These are phyloP conservation scores for Spodoptera littoralis DNA, from an alignment of 2,888 invertebrate genomes.

Conservation along the genomic window DNA sequence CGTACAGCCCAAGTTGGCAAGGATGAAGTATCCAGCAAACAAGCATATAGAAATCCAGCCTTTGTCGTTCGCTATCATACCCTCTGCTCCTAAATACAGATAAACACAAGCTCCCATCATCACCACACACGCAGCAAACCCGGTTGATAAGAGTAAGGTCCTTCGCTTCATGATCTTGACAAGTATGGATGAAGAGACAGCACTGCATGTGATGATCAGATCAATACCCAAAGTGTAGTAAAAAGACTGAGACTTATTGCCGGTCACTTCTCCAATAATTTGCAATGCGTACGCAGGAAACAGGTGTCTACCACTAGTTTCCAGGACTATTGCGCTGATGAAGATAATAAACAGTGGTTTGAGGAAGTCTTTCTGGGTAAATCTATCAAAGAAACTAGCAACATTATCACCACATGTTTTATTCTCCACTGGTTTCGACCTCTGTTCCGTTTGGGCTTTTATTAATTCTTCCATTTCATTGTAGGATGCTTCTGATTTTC, in stretches of 20 bases:
- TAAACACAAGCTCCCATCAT: slow-evolving; percentile 64
- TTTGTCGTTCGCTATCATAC: slow-evolving; percentile 57
- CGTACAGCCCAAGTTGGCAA: slow-evolving; percentile 75
- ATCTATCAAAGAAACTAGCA: slow-evolving; percentile 62
- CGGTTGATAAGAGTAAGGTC: slow-evolving; percentile 69
- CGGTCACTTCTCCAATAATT: slow-evolving; percentile 69
- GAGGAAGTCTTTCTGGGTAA: slow-evolving; percentile 68
- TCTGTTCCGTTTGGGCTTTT: slow-evolving; percentile 62
- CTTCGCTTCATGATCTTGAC: slow-evolving; percentile 71
- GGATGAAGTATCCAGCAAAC: slow-evolving; percentile 69
- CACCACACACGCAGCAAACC: slow-evolving; percentile 63
- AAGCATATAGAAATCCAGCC: slow-evolving; percentile 66
- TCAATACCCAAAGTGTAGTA: slow-evolving; percentile 72
- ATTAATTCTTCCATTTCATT: slow-evolving; percentile 67
- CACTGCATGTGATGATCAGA: slow-evolving; percentile 67
- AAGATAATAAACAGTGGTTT: slow-evolving; percentile 69
- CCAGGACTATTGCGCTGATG: slow-evolving; percentile 63
- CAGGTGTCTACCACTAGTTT: slow-evolving; percentile 71
- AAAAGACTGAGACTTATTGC: slow-evolving; percentile 63
- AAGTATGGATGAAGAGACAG: slow-evolving; percentile 66
- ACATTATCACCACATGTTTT: slow-evolving; percentile 33
- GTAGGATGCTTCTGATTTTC: slow-evolving; percentile 59
- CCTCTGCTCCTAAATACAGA: slow-evolving; percentile 61
- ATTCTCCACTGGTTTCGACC: slow-evolving; percentile 28
- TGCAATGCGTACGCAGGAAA: slow-evolving; percentile 75